Conservation (phyloP, 2,888 invertebrate genomes). For the Heliconius aoede region DNA sequence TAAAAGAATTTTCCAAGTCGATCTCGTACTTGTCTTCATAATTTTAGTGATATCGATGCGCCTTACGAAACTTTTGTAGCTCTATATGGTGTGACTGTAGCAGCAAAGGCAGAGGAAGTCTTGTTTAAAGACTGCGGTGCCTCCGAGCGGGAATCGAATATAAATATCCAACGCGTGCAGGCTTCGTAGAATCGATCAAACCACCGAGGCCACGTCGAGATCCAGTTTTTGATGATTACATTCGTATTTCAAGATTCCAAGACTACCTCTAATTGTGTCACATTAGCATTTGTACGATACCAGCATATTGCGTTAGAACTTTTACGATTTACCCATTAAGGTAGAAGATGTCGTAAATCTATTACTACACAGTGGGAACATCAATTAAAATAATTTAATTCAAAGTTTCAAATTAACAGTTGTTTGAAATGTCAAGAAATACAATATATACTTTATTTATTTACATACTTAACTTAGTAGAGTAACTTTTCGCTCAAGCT, state of each 20-base stretch:
- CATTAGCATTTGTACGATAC: constrained; percentile 20
- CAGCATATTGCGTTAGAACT: not conserved
- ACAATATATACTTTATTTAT: not conserved
- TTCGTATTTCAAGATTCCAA: constrained; percentile 6
- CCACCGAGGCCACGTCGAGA: not conserved
- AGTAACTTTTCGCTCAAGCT: too few relatives aligned
- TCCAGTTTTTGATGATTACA: constrained; percentile 4
- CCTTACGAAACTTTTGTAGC: too few relatives aligned
- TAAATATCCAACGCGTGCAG: not conserved
- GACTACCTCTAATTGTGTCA: constrained; percentile 3
- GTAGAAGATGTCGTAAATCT: not conserved
- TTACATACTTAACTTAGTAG: too few relatives aligned
- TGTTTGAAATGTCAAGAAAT: not conserved
- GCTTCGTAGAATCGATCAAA: not conserved
- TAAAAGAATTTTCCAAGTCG: too few relatives aligned
- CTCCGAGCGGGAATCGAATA: not conserved
- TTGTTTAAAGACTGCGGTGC: too few relatives aligned
- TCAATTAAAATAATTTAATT: not conserved
- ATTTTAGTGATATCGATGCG: too few relatives aligned
- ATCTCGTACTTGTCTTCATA: too few relatives aligned
- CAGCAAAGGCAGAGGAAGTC: too few relatives aligned
- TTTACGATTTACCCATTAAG: not conserved
- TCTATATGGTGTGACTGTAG: too few relatives aligned
- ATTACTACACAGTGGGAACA: not conserved
- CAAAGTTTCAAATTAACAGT: not conserved